phyloP scores from a whole-genome alignment of 2,113 vertebrate species.

The Pristiophorus japonicus region DNA sequence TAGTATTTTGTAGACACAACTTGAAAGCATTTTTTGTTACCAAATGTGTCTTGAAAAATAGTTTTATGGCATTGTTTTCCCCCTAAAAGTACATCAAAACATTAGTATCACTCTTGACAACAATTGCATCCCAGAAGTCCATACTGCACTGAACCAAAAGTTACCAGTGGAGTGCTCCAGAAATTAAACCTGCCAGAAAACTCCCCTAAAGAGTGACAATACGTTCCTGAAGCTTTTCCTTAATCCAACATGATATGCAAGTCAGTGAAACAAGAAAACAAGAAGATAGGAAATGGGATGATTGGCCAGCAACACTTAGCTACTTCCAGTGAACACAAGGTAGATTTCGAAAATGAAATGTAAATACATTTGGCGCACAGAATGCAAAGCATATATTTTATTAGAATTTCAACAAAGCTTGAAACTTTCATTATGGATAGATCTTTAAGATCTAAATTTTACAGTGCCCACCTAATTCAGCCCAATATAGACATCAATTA shows the following conservation, averaged over 20 bases:
- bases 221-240: neutral
- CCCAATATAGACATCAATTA: neutral
- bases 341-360: neutral
- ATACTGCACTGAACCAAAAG: neutral
- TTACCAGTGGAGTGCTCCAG: neutral
- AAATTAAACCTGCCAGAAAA: neutral
- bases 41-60: neutral
- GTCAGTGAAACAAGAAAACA: neutral
- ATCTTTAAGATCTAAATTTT: neutral
- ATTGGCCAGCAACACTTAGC: neutral
- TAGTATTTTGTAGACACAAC: neutral
- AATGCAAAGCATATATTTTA: neutral
- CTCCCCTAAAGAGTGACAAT: neutral
- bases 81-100: neutral
- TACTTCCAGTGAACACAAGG: neutral
- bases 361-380: neutral
- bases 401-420: neutral
- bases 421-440: neutral
- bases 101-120: neutral
- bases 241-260: neutral
- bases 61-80: neutral
- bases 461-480: neutral
- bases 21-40: neutral
- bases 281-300: neutral
- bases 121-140: neutral